Base-by-base conservation (phyloP, 2,113 vertebrate genomes). In the Sceloporus undulatus region DNA sequence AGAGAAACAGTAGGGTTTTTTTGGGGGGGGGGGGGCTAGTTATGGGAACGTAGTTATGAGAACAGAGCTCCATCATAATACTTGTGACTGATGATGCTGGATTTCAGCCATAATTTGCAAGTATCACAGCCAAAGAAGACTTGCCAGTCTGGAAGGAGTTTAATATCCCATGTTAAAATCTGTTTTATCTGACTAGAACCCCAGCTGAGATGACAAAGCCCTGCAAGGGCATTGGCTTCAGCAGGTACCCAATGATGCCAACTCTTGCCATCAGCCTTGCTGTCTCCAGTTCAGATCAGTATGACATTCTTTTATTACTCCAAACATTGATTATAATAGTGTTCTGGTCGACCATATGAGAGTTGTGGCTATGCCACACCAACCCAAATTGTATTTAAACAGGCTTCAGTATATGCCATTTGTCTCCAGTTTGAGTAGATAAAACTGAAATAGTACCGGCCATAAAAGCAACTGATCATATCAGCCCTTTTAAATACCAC, bases 361-460 rank as follows among this genome's bases (percentile, higher is more conserved):
- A 14, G 90, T 62, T 68, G 70, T 54, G 48, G 29, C 16, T 79
- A 85, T 90, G 91, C 79, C 86, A 82, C 78, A 85, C 23, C 68
- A 92, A 80, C 83, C 23, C 68, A 92, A 93, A 94, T 92, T 86
- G 65, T 71, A 79, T 92, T 91, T 92, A 88, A 91, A 89, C 48
- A 42, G 65, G 88, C 82, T 84, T 8, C 90, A 88, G 91, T 62
- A 66, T 84, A 85, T 73, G 86, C 25, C 73, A 68, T 89, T 87
- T 92, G 84, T 86, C 91, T 94, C 52, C 62, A 59, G 9, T 73
- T 42, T 73, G 91, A 93, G 80, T 59, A 11, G 92, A 88, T 87
- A 90, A 88, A 90, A 90, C 62, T 92, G 76, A 94, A 94, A 92
- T 85, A 92, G 79, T 83, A 18, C 9, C 56, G 86, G 16, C 40